Base-by-base conservation (phyloP, 2,113 vertebrate species). In the Cettia cetti region DNA sequence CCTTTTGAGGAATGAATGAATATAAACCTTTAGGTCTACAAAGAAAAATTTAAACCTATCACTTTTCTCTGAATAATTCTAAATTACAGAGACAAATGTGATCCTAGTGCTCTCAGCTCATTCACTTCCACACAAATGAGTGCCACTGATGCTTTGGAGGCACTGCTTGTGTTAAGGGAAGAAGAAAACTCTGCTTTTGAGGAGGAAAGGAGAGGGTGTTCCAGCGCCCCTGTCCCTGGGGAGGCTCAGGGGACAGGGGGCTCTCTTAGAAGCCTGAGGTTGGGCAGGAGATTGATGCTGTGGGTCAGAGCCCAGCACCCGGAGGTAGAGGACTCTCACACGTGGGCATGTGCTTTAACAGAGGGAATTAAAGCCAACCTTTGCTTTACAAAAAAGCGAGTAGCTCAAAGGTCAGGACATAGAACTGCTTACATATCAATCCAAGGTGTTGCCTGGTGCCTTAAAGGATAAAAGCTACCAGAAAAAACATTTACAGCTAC, bases 401-500 rank as follows among this genome's bases (percentile, higher is more conserved):
- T 72, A 79, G 33, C 33, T 30, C 37, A 49, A 45, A 81, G 53
- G 22, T 94, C 59, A 86, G 59, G 92, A 63, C 65, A 30, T 3
- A 45, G 26, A 75, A 44, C 20, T 64, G 71, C 49, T 87, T 93
- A 18, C 26, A 61, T 92, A 95, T 75, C 49, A 84, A 4, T 91
- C 89, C 2, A 28, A 28, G 49, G 50, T 64, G 45, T 45, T 56
- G 16, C 7, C 16, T 50, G 26, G 50, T 76, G 10, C 21, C 92
- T 94, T 93, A 95, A 92, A 77, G 20, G 82, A 37, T 82, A 86
- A 92, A 95, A 78, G 15, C 9, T 52, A 24, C 45, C 79, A 78
- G 92, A 80, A 94, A 94, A 77, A 49, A 33, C 40, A 47, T 82
- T 82, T 91, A 81, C 47, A 82, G 52, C 85, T 60, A 69, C 26